Percentiles rank a stretch among this genome's conserved stretches.
Evolutionary conservation across 2,797 vertebrate genomes (phyloP).

Genomic region (Hipposideros larvatus): DNA sequence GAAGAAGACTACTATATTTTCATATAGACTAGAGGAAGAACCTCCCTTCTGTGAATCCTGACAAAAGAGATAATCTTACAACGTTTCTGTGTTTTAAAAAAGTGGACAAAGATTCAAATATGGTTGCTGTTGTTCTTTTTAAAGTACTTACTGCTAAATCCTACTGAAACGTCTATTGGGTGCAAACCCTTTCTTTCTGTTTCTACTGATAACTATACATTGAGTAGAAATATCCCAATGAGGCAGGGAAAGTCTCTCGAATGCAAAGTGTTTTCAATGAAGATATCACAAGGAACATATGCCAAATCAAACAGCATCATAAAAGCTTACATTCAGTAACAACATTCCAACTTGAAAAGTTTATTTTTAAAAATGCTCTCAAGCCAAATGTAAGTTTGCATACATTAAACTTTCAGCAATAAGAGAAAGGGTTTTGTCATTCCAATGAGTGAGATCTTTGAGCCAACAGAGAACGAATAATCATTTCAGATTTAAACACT

Average conservation of each 20-base stretch:
- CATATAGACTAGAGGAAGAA: slow-evolving; percentile 43
- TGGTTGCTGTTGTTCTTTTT: slow-evolving; percentile 75
- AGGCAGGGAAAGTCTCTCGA: slow-evolving; percentile 80
- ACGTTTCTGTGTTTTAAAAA: slow-evolving; percentile 45
- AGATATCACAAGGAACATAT: slow-evolving; percentile 81
- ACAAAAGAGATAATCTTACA: slow-evolving; percentile 14
- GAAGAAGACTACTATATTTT: not conserved
- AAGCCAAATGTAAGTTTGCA: slow-evolving; percentile 82
- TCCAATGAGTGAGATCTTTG: slow-evolving; percentile 66
- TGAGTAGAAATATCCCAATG: slow-evolving; percentile 77
- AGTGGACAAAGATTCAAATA: slow-evolving; percentile 67
- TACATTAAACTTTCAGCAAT: slow-evolving; percentile 77
- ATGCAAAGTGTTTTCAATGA: slow-evolving; percentile 82
- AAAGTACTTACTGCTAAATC: slow-evolving; percentile 63
- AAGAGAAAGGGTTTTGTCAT: slow-evolving; percentile 75
- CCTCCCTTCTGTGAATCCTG: not conserved
- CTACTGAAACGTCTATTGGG: slow-evolving; percentile 72
- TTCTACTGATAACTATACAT: slow-evolving; percentile 76
- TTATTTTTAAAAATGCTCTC: slow-evolving; percentile 82
- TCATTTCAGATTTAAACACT: slow-evolving; percentile 52
- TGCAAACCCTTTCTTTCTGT: slow-evolving; percentile 72
- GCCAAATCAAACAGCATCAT: slow-evolving; percentile 81
- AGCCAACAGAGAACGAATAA: slow-evolving; percentile 66
- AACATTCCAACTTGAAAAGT: slow-evolving; percentile 81
- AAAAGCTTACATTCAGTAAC: slow-evolving; percentile 77